Evolutionary conservation across 2,888 invertebrate genomes (phyloP), one percentile per base, ranked within the genome.

Genomic region (Masnerella sp.): DNA sequence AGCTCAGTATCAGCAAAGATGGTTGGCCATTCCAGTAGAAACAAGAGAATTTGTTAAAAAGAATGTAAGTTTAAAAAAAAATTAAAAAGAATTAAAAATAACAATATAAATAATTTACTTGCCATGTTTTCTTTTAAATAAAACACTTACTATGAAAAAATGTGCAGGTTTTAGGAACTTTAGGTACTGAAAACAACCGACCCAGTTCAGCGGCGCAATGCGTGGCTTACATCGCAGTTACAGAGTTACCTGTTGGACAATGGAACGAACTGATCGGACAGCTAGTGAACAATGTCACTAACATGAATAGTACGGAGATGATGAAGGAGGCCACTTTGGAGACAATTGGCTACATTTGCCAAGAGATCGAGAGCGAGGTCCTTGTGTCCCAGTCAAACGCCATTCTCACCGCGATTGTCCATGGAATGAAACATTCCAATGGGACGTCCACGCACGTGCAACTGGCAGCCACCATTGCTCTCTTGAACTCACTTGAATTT

Each of bases 181-280:
- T 99, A 80, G 99, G 99, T 70, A 99, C 99, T 73, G 99, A 99
- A 90, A 95, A 93, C 74, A 94, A 93, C 76, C 90, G 99, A 75
- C 99, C 99, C 1, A 98, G 98, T 81, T 96, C 97, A 52, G 99
- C 99, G 5, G 99, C 99, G 0, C 99, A 99, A 88, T 99, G 99
- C 89, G 98, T 99, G 42, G 99, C 99, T 0, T 97, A 97, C 87
- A 96, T 99, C 71, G 99, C 98, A 0, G 97, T 98, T 49, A 95
- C 97, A 25, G 99, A 99, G 88, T 89, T 99, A 71, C 96, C 98
- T 0, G 93, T 94, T 49, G 92, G 93, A 62, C 93, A 96, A 81
- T 99, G 99, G 99, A 93, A 92, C 75, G 95, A 96, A 79, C 90
- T 99, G 4, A 97, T 99, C 80, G 90, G 91, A 43, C 91, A 93